A percentile compares a stretch with the other conserved stretches of the same genome.
Conservation (phyloP, 2,888 invertebrate species). For the Argyra leucocephala region DNA sequence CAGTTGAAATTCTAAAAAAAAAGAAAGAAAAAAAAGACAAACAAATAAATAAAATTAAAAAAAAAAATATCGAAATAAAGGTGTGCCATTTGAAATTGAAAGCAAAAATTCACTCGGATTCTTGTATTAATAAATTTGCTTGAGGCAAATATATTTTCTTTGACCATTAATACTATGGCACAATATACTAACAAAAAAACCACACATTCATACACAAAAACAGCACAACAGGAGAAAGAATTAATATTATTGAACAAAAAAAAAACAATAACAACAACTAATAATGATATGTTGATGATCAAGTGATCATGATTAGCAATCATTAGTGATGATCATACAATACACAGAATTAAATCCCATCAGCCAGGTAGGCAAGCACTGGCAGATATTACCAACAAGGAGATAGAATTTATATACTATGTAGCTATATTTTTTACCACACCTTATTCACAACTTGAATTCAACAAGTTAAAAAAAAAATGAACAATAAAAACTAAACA, state of each 20-base stretch:
- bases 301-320: neutral
- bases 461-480: no score
- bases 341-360: neutral
- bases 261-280: neutral
- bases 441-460: no score
- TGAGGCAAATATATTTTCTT: neutral
- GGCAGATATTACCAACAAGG: no score
- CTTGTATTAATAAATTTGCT: neutral
- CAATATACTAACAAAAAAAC: neutral
- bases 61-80: neutral
- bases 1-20: neutral
- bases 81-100: constrained; percentile 1
- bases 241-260: no score
- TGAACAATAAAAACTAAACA: no score
- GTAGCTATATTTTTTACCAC: no score
- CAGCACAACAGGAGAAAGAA: no score
- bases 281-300: constrained; percentile 1
- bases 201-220: neutral
- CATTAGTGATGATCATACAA: neutral
- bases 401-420: no score
- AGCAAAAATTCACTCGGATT: neutral
- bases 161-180: neutral
- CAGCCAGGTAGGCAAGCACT: no score
- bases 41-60: neutral
- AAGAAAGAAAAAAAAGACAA: neutral